phyloP scores from a whole-genome alignment of 2,797 vertebrate species.

The Dermochelys coriacea region DNA sequence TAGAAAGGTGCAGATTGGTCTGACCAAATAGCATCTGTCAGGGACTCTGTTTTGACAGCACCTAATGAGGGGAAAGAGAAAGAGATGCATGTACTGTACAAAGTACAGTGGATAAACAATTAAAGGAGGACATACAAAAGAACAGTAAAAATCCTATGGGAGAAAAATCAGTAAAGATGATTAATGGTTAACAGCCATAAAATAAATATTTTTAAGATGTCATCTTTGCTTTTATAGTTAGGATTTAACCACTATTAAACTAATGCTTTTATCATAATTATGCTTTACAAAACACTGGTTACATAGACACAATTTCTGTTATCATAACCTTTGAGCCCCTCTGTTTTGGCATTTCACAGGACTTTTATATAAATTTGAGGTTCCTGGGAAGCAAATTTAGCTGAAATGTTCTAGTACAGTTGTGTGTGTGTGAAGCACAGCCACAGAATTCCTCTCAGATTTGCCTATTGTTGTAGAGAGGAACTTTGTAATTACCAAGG shows the following conservation, averaged over 20 bases:
- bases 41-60: background rate
- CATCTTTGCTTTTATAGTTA: constrained; percentile 61
- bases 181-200: constrained; percentile 53
- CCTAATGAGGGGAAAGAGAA: background rate
- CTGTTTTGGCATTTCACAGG: constrained; percentile 64
- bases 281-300: background rate
- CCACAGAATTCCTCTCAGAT: constrained; percentile 64
- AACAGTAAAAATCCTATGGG: background rate
- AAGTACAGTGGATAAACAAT: constrained; percentile 13
- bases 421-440: constrained; percentile 35
- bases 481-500: constrained; percentile 77
- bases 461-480: constrained; percentile 75
- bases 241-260: constrained; percentile 39
- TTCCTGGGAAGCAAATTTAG: constrained; percentile 70
- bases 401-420: constrained; percentile 68
- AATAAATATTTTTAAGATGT: constrained; percentile 62
- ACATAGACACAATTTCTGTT: constrained; percentile 11
- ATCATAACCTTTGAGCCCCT: constrained; percentile 46
- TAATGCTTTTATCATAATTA: constrained; percentile 49
- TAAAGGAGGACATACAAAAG: constrained; percentile 29
- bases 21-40: background rate
- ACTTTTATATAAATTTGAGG: constrained; percentile 39
- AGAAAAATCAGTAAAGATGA: constrained; percentile 15
- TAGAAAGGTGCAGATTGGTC: background rate
- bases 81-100: background rate